Evolutionary conservation across 2,888 invertebrate genomes (phyloP), one percentile per base, ranked within the genome.

Genomic region (Xiphydria camelus): DNA sequence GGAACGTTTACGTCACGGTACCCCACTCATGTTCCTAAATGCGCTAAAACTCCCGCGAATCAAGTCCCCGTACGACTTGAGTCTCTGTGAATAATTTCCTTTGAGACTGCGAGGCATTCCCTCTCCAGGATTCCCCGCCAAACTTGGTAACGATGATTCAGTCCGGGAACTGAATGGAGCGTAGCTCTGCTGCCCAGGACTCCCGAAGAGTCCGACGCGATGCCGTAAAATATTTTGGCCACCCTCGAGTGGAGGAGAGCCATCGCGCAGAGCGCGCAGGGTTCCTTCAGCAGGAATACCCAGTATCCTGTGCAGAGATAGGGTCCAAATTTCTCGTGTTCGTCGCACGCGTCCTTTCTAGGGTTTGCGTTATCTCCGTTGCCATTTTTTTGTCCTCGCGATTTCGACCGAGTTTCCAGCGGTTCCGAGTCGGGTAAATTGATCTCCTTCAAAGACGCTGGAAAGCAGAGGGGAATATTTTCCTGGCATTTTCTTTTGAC

Each of bases 261-360:
- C 97, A 98, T 98, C 0, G 93, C 81, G 77, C 98, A 98, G 88
- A 97, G 92, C 1, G 91, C 70, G 76, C 98, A 98, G 0, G 97
- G 96, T 71, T 98, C 97, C 48, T 82, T 81, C 0, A 88, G 82
- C 29, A 91, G 71, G 68, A 92, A 96, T 2, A 91, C 76, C 77
- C 91, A 87, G 73, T 91, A 94, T 2, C 90, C 90, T 0, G 96
- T 94, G 76, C 93, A 93, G 35, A 94, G 76, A 72, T 94, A 94
- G 0, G 89, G 86, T 1, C 84, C 83, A 35, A 77, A 71, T n/a
- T 71, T 62, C 22, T 78, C 76, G 1, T 60, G 62, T 4, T 35
- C 20, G 7, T 53, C 47, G 2, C 12, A 32, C 2, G 44, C 44
- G 12, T 29, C 29, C 7, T 29, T 29, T 29, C 12, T 29, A 3